Percentiles rank a stretch among this genome's conserved stretches.
These are phyloP conservation scores for Eristalis arbustorum DNA, from an alignment of 2,888 invertebrate species.

Conservation along the genomic window DNA sequence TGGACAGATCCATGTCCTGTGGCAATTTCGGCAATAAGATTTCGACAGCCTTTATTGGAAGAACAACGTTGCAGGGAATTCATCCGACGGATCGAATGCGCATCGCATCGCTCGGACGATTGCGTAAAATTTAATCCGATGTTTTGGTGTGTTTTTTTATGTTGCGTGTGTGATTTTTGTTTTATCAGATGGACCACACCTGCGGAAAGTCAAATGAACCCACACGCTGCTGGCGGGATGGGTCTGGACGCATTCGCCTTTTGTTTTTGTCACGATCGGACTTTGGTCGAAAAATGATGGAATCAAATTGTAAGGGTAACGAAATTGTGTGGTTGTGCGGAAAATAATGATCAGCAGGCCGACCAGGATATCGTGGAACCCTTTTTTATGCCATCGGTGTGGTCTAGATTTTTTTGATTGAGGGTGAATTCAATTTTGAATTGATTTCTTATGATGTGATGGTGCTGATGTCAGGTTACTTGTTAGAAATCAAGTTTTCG, in stretches of 20 bases:
- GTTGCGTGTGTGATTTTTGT: not conserved
- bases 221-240: conserved; percentile 45
- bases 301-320: not conserved
- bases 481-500: too few species aligned
- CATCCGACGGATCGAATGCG: conserved; percentile 56
- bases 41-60: conserved; percentile 56
- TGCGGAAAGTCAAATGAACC: conserved; percentile 67
- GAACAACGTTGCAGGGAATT: conserved; percentile 51
- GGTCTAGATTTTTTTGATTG: not conserved
- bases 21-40: conserved; percentile 55
- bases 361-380: not conserved
- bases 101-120: conserved; percentile 60
- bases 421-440: too few species aligned
- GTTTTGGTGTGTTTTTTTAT: conserved; percentile 49
- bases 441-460: too few species aligned
- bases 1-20: conserved; percentile 60
- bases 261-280: not conserved
- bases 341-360: not conserved
- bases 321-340: not conserved
- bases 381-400: not conserved
- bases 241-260: not conserved
- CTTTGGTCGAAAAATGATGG: not conserved
- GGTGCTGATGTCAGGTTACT: too few species aligned
- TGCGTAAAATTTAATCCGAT: conserved; percentile 71
- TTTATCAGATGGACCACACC: conserved; percentile 67